Evolutionary conservation across 2,888 invertebrate species (phyloP), one percentile per base, ranked within the genome.

Genomic region (Alentia gelatinosa): DNA sequence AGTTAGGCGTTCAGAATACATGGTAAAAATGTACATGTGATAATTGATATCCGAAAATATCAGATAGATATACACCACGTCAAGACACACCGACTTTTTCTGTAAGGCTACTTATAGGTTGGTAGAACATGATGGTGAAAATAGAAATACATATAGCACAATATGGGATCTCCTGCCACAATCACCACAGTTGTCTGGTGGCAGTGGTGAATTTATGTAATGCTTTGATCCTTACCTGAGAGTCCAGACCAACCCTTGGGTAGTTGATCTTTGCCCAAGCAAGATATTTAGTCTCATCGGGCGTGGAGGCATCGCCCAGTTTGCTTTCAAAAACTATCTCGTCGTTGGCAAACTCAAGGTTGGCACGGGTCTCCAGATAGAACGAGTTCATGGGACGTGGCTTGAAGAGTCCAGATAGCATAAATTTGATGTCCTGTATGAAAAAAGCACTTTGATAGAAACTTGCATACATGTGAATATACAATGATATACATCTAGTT

Each of bases 231-330:
- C 83, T 15, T 39, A 86, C 86, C 50, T 42, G 50, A 26, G 50
- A 86, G 47, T 86, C 86, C n/a, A 50, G 7, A 47, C 23, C 30
- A 47, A 35, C 50, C 19, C 42, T 50, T 30, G 86, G 86, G 35
- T 86, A 50, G 86, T 12, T 47, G 47, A 86, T 5, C 23, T 50
- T 86, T 26, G 30, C 26, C 86, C 50, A 42, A 9, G 86, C 86
- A 26, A 86, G n/a, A 30, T 89, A 89, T 26, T 50, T 63, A 35
- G 35, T 37, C 56, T 63, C 7, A 4, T 37, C 63, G n/a, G 56
- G 56, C 33, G 30, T 89, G 33, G 89, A 89, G 4, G 63, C 89
- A 37, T 89, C 89, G 12, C 63, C 89, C n/a, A 89, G n/a, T n/a
- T 89, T 89, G 33, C 63, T 33, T 35, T 37, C 50, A 15, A 89